Conservation (phyloP, 2,113 vertebrate genomes). For the Petaurus breviceps region DNA sequence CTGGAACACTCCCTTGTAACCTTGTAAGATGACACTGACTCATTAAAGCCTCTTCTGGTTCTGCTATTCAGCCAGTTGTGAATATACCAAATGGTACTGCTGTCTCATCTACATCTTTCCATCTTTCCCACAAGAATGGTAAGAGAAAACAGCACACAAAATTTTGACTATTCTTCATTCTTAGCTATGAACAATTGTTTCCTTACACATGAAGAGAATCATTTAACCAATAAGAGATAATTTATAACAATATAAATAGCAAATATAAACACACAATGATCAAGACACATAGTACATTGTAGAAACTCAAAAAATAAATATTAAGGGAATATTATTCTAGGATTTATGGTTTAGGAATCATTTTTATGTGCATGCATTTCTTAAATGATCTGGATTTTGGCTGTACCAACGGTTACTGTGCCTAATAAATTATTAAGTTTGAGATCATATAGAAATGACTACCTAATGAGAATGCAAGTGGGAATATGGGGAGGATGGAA, state of each 20-base stretch:
- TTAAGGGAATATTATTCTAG: neutral
- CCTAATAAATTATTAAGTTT: slow-evolving; percentile 1
- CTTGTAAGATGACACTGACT: neutral
- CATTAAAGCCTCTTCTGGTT: neutral
- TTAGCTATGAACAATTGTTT: neutral
- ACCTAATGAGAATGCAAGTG: neutral
- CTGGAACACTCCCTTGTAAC: neutral
- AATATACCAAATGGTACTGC: neutral
- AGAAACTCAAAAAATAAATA: neutral
- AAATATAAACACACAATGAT: neutral
- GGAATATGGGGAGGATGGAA: neutral
- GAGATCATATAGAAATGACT: neutral
- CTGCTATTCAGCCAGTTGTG: neutral
- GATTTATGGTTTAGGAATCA: neutral
- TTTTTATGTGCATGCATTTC: neutral
- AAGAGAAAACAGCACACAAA: neutral
- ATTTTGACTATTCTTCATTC: neutral
- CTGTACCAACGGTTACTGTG: no score
- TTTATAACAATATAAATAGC: neutral
- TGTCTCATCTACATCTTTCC: neutral
- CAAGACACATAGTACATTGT: neutral
- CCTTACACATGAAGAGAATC: neutral
- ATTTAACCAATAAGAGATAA: neutral
- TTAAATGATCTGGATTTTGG: neutral
- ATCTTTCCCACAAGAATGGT: neutral